Evolutionary conservation across 2,113 vertebrate genomes (phyloP).

Genomic region (Psilopogon haemacephalus): DNA sequence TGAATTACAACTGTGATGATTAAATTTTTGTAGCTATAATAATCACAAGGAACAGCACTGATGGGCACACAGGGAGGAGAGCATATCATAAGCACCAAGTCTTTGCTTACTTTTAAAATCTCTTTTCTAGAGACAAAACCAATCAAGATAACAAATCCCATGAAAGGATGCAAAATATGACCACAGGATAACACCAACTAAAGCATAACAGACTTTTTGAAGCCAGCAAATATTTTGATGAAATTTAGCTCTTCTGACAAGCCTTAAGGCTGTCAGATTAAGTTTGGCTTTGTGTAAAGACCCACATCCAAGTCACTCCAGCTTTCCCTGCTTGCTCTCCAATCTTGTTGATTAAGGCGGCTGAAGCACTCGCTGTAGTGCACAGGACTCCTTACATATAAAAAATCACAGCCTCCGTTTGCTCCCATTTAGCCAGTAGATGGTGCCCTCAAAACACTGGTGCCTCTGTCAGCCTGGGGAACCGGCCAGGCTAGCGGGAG

Average conservation of each 20-base stretch:
- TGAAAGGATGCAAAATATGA: not conserved
- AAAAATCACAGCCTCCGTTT: not conserved
- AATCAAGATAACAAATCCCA: not conserved
- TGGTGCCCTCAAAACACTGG: not conserved
- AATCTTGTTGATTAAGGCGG: not conserved
- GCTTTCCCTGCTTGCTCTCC: not conserved
- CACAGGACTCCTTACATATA: not conserved
- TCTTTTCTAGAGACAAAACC: not conserved
- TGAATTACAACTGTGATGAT: not conserved
- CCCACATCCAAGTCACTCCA: not conserved
- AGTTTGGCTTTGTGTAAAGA: not conserved
- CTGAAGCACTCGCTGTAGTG: not conserved
- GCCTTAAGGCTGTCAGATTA: not conserved
- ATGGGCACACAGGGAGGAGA: not conserved
- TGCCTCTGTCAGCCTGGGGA: not conserved
- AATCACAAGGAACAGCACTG: not conserved
- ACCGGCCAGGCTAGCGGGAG: accelerated
- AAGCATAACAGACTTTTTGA: not conserved
- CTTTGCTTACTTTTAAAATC: not conserved
- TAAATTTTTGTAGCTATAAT: not conserved
- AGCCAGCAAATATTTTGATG: not conserved
- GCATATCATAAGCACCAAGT: not conserved
- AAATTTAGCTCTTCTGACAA: not conserved
- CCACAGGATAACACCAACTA: not conserved
- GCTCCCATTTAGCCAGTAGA: not conserved